A percentile compares a stretch with the other conserved stretches of the same genome.
phyloP scores from a whole-genome alignment of 2,113 vertebrate genomes.

The Muntiacus muntjak region DNA sequence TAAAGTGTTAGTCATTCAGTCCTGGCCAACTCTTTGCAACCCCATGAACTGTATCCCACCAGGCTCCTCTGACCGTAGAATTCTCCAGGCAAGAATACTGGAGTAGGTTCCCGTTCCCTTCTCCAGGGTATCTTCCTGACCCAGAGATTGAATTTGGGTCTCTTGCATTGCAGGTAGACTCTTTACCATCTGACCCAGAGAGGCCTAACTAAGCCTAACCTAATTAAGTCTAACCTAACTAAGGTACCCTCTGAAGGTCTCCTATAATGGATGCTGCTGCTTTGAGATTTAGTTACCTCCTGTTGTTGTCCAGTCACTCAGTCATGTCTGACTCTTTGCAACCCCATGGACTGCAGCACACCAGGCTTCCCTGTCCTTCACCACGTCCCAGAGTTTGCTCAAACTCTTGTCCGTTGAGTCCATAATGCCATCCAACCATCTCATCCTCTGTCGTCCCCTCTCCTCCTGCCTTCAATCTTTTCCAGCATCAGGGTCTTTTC shows the following conservation, averaged over 20 bases:
- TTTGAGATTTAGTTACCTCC: not conserved
- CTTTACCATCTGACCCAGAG: not conserved
- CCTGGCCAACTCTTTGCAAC: not conserved
- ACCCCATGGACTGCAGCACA: not conserved
- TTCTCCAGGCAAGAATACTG: not conserved
- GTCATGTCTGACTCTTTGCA: not conserved
- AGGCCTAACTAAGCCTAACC: not conserved
- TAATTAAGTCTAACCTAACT: not conserved
- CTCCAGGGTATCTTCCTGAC: not conserved
- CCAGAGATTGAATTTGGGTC: not conserved
- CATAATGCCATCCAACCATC: not conserved
- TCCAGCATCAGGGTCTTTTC: not conserved
- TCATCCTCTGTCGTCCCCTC: not conserved
- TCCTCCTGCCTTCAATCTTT: not conserved
- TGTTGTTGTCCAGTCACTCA: not conserved
- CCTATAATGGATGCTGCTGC: not conserved
- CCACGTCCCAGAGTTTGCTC: not conserved
- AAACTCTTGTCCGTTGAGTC: not conserved
- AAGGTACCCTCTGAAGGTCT: not conserved
- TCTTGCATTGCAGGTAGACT: not conserved
- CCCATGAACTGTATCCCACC: not conserved
- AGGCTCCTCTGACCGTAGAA: not conserved
- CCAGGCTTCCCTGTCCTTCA: not conserved
- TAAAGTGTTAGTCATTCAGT: not conserved
- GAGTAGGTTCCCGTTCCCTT: not conserved